Evolutionary conservation across 1,140 invertebrate genomes (phyloP), one percentile per base, ranked within the genome.

Genomic region (Samia ricini): DNA sequence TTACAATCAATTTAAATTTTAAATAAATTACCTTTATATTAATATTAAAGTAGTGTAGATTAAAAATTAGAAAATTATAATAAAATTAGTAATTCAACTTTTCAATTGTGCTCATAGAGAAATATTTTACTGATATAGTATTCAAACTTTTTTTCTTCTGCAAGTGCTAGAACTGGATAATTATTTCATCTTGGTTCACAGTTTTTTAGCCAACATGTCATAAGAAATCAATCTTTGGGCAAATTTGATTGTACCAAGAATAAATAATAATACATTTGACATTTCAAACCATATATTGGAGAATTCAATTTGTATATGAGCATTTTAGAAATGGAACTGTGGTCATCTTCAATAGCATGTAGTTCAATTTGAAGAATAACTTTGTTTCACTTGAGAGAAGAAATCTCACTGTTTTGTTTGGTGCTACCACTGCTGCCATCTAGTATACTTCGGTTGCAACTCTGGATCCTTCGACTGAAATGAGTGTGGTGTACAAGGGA

Each of bases 1-100:
- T 64, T 61, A 54, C 57, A 36, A 49, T 58, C 4, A 56, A 42
- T 42, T 12, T 42, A 15, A 42, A 4, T 42, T 42, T 42, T 15
- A 42, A 42, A 15, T 42, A 42, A 42, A 42, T 10, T 42, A 10
- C 33, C 6, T 29, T 29, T 29, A 29, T 8, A 29, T 29, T 29
- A 0, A 29, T 2, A 5, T 15, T 10, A 42, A 42, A 42, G 33
- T 42, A 15, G 33, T 42, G 33, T 12, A 15, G 3, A 12, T 42
- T 42, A 42, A 42, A 42, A 4, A 42, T 42, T 15, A 8, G 7
- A 15, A 42, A 15, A 10, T 15, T 7, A 42, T 42, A 42, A n/a
- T n/a, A n/a, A n/a, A n/a, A 15, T 1, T 42, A 42, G 33, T 42
- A 12, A 42, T 15, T 42, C 33, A 0, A 42, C n/a, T 15, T 42